Evolutionary conservation across 1,140 invertebrate genomes (phyloP), one percentile per base, ranked within the genome.

Genomic region (Dendroctonus valens): DNA sequence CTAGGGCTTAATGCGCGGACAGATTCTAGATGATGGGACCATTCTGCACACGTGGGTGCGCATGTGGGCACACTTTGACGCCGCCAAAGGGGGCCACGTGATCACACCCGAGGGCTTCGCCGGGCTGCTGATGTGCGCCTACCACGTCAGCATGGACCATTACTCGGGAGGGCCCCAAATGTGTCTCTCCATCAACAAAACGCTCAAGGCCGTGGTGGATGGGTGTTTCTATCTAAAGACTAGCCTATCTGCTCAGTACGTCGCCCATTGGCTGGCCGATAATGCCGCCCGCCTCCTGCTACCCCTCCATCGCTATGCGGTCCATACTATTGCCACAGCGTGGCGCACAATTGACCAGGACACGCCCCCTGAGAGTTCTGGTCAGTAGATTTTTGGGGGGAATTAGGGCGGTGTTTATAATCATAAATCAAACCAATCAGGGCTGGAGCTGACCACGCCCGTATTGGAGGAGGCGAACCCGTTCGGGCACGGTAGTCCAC

Each of bases 161-260:
- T 89, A 89, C 71, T 83, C 85, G 0, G 87, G 81, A 67, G 84
- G 84, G 5, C 83, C 84, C 6, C 83, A 83, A 75, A 83, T 83
- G 65, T 84, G 83, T 70, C 74, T 83, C 26, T 77, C 73, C 74
- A 87, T 89, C 54, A 84, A 87, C 66, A 84, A 84, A 65, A 90
- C 88, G 2, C 78, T 92, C 40, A 79, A 84, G 65, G 84, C 89
- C 6, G 87, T 91, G 39, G 83, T 89, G 49, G 83, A 85, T 65
- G 88, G 89, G 15, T 91, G 90, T 76, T 94, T 92, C 79, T 90
- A 92, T 75, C 85, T 85, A 26, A 92, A 92, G 79, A 83, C 86
- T 50, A 81, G 80, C 46, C 82, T 94, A 65, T 91, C 89, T 38
- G 79, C 85, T 0, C 86, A 86, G 68, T 94, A 86, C 73, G 85